Conservation (phyloP, 2,113 vertebrate genomes). For the Ifrita kowaldi region DNA sequence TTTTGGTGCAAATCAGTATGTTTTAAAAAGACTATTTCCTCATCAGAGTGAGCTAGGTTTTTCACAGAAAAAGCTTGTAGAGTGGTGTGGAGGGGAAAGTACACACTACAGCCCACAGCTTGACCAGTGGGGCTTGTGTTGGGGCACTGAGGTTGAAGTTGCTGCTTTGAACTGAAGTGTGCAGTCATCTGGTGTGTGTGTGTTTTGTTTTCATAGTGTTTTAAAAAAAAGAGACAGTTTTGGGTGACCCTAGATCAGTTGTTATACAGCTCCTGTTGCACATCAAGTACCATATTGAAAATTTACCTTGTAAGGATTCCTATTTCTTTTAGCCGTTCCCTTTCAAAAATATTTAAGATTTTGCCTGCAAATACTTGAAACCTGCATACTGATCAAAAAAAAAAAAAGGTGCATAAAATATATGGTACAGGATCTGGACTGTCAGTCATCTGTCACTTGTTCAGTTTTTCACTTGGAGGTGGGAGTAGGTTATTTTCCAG, state of each 20-base stretch:
- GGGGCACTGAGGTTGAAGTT: not conserved
- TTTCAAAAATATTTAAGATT: not conserved
- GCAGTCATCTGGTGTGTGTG: fast-evolving
- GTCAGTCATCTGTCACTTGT: not conserved
- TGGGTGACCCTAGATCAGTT: not conserved
- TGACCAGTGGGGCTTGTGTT: fast-evolving
- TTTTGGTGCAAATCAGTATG: not conserved
- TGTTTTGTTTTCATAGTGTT: not conserved
- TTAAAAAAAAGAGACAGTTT: not conserved
- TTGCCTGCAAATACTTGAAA: not conserved
- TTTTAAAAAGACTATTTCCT: not conserved
- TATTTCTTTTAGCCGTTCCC: not conserved
- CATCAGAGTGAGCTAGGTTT: not conserved
- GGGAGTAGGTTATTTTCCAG: not conserved
- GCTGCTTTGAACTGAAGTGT: not conserved
- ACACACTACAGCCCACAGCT: not conserved
- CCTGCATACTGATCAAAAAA: not conserved
- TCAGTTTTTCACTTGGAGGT: not conserved
- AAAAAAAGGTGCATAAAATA: not conserved
- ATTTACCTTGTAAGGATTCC: not conserved
- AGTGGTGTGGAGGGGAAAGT: fast-evolving
- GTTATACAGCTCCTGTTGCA: not conserved
- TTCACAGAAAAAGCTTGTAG: not conserved
- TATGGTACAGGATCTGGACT: not conserved
- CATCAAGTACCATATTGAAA: not conserved